Conservation (phyloP, 1,140 invertebrate species). For the Protaetia brevitarsis region DNA sequence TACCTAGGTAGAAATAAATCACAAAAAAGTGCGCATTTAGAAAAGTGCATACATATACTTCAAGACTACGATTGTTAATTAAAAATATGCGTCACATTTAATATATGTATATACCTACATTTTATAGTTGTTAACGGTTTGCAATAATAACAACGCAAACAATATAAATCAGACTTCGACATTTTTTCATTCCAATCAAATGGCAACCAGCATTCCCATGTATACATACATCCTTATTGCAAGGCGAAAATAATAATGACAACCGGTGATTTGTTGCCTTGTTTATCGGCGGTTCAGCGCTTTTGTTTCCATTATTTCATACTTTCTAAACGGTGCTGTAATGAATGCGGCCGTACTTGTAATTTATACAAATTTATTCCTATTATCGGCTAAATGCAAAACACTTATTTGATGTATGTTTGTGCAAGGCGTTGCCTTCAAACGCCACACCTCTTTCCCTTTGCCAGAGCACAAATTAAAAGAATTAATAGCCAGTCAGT, state of each 20-base stretch:
- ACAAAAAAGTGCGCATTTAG: too few species aligned
- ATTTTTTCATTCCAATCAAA: background rate
- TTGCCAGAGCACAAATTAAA: background rate
- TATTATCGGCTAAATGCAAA: conserved; percentile 9
- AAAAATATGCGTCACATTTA: too few species aligned
- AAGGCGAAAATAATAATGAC: conserved; percentile 8
- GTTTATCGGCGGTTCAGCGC: background rate
- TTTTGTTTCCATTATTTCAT: background rate
- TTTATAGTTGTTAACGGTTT: background rate
- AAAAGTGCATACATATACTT: too few species aligned
- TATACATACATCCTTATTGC: conserved; percentile 8
- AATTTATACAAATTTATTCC: conserved; percentile 16
- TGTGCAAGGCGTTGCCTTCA: conserved; percentile 13
- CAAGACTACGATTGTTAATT: too few species aligned
- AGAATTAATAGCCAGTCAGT: conserved; percentile 16
- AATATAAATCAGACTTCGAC: background rate
- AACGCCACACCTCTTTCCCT: conserved; percentile 8
- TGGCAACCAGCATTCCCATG: conserved; percentile 10
- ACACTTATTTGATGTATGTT: conserved; percentile 7
- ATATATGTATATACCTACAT: background rate
- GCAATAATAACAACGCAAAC: background rate
- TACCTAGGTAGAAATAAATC: too few species aligned
- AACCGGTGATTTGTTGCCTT: conserved; percentile 10
- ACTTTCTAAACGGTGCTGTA: conserved; percentile 1
- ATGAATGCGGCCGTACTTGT: background rate